Base-by-base conservation (phyloP, 2,797 vertebrate genomes). In the Choloepus didactylus region DNA sequence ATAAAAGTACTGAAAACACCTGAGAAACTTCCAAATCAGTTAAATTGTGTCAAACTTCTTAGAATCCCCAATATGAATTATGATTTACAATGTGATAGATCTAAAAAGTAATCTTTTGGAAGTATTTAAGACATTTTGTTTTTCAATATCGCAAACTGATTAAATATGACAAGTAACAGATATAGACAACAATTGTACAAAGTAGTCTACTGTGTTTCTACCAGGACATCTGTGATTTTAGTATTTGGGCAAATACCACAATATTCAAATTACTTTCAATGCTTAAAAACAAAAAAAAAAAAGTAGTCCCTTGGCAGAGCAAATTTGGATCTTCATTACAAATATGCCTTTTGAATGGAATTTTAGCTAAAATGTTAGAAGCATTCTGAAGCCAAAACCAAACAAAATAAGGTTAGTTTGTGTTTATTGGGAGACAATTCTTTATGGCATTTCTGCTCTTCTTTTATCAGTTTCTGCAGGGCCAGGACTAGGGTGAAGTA, bases 161-260 rank as follows among this genome's bases (percentile, higher is more conserved):
- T 75, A 92, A 77, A 87, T 87, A 81, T 41, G 51, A 51, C 35
- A 93, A 93, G 16, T 72, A 93, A 35, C 31, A 66, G 44, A 29
- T 46, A 70, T 80, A 18, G 56, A 87, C 3, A 72, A 59, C 3
- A 79, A 83, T 41, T 49, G 6, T 6, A 79, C 72, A 41, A 87
- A 18, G 5, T 27, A 64, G 27, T 41, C 0, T 62, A 91, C 38
- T 93, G 93, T 72, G 6, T 56, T 56, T 56, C 54, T 56, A 56
- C 54, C 84, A 72, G 84, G 88, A 69, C 14, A 41, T 5, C 18
- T 69, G 82, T 67, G 86, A 14, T 4, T 89, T 27, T 8, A 44
- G 12, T 85, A 84, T 44, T 69, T 86, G 46, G 38, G 64, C 7
- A 67, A 83, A 46, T 8, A 75, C 0, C 16, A 19, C 89, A 62